Evolutionary conservation across 2,113 vertebrate species (phyloP), one percentile per base, ranked within the genome.

Genomic region (Tinamus guttatus): DNA sequence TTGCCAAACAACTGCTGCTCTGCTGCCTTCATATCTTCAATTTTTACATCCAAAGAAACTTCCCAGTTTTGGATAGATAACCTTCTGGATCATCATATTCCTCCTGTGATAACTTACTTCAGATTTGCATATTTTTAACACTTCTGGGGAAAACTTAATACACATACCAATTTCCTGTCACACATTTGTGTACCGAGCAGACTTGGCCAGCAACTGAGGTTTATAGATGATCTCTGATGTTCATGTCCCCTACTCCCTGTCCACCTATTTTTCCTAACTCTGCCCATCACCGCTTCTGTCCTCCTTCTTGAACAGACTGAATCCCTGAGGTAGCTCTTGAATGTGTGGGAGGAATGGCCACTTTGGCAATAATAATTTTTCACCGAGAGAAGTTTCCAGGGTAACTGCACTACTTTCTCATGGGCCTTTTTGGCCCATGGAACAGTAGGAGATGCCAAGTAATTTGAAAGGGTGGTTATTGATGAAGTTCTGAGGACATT

Each of bases 301-400:
- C 28, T 73, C 12, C 21, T 45, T 56, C 83, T 17, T 49, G 36
- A 81, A 40, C 13, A 90, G 25, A 70, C 13, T 5, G 25, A 70
- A 54, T 5, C 36, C 15, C 15, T 78, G 30, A 54, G 4, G 7
- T 19, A 60, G 45, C 4, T 38, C 63, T 80, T 82, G 27, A 75
- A 54, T 1, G 2, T 15, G 25, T 78, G 58, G 27, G 21, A 64
- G 32, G 14, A 82, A 51, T 40, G 22, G 49, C 6, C 4, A 0
- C 38, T 64, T 68, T 71, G 40, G 6, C 43, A 77, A 11, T 20
- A 80, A 21, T 9, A 34, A 3, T 65, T 68, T 17, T 20, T 43
- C 3, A 0, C 1, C 3, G 20, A 15, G 22, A 49, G 7, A 3
- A 1, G 1, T 21, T 6, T 28, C 20, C 30, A 51, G 9, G 27